Evolutionary conservation across 2,888 invertebrate genomes (phyloP).

Genomic region (Aspidapion aeneum): DNA sequence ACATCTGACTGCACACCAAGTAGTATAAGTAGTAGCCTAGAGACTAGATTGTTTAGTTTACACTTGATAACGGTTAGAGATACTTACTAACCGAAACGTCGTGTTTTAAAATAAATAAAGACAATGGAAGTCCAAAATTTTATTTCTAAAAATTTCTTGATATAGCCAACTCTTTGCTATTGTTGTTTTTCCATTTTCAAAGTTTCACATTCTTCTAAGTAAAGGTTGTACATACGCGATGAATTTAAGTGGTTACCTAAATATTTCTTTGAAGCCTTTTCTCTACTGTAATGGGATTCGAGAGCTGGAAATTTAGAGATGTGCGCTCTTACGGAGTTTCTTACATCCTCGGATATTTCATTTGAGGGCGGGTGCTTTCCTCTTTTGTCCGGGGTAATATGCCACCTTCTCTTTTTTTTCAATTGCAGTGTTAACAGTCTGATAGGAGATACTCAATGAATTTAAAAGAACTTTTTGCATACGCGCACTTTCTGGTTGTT

Average conservation of each 20-base stretch:
- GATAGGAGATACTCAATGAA: too few species aligned
- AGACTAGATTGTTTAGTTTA: too few species aligned
- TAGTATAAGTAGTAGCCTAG: too few species aligned
- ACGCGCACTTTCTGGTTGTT: too few species aligned
- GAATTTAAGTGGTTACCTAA: slow-evolving; percentile 22
- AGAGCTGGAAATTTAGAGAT: slow-evolving; percentile 21
- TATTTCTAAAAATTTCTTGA: slow-evolving; percentile 23
- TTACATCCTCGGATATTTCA: slow-evolving; percentile 17
- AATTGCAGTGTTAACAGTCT: too few species aligned
- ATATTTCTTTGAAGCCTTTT: slow-evolving; percentile 20
- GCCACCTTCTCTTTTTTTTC: slow-evolving; percentile 12
- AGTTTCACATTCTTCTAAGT: slow-evolving; percentile 2
- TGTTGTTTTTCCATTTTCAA: slow-evolving; percentile 5
- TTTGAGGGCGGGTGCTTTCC: slow-evolving; percentile 16
- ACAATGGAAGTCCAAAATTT: slow-evolving; percentile 22
- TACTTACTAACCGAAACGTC: too few species aligned
- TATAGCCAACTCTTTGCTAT: slow-evolving; percentile 25
- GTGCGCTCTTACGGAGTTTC: slow-evolving; percentile 15
- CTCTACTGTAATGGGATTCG: slow-evolving; percentile 22
- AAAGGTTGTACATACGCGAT: slow-evolving; percentile 20
- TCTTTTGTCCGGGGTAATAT: slow-evolving; percentile 13
- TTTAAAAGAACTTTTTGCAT: too few species aligned
- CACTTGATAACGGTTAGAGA: too few species aligned
- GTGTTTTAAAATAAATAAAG: too few species aligned
- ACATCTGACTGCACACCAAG: too few species aligned